Evolutionary conservation across 2,113 vertebrate genomes (phyloP), one percentile per base, ranked within the genome.

Genomic region (Mus spicilegus): DNA sequence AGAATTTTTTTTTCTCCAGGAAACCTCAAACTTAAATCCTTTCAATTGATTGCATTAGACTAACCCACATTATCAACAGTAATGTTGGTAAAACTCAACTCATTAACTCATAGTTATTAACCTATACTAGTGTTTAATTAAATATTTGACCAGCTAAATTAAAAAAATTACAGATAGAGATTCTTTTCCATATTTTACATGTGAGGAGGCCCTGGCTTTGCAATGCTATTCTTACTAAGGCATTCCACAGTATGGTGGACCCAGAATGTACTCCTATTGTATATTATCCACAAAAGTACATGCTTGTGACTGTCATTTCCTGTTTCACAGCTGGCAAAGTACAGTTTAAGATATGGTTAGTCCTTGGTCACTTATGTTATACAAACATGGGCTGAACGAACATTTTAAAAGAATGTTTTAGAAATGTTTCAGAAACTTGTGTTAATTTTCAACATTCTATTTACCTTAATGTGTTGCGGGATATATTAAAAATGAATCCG

Each of bases 21-120:
- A 86, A 58, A 72, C 36, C 17, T 87, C 17, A 46, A 7, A 28
- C 39, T 93, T 87, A 56, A 36, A 2, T 4, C 20, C 12, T 56
- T 92, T 72, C 14, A 77, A 36, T 30, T 73, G 10, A 80, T 75
- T 58, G 11, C 7, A 51, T 82, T 39, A 87, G 8, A 58, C 19
- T 1, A 8, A 65, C 20, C 39, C 46, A 61, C 14, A 82, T 78
- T 78, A 84, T 42, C 69, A 78, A 65, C 20, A n/a, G 22, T 39
- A 61, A 61, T 92, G 12, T 94, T 70, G 46, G 61, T 85, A 80
- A 97, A 77, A 39, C 9, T 39, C 39, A 84, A 30, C 11, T 84
- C 10, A 75, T 10, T 75, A 36, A 56, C 30, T 67, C 4, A 3
- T 54, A 95, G 33, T 39, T 82, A 5, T 81, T 82, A 95, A 24